Conservation (phyloP, 2,797 vertebrate genomes). For the Clarias fuscus region DNA sequence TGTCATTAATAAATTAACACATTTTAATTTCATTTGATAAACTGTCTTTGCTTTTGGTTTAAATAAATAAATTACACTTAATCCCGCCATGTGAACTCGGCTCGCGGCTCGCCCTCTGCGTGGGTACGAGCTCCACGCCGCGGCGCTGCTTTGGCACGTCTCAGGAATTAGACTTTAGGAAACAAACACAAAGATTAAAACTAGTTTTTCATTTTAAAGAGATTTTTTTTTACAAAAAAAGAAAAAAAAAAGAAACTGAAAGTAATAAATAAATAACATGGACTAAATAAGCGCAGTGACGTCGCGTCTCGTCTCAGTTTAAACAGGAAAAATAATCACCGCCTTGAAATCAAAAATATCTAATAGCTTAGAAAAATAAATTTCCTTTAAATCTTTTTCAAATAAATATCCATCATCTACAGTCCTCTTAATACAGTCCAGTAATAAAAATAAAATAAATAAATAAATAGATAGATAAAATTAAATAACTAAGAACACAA, state of each 20-base stretch:
- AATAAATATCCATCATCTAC: slow-evolving; percentile 65
- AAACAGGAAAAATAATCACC: slow-evolving; percentile 30
- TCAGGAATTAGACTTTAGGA: neutral
- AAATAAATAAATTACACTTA: neutral
- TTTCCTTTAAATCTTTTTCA: slow-evolving; percentile 64
- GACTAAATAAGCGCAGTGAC: neutral
- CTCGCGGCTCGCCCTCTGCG: neutral
- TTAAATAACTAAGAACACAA: neutral
- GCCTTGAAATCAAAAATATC: slow-evolving; percentile 62
- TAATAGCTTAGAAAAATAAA: slow-evolving; percentile 74
- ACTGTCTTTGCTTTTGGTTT: neutral
- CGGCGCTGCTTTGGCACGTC: neutral
- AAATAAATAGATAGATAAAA: neutral
- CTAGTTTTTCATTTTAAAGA: neutral
- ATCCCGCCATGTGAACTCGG: neutral
- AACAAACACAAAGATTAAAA: neutral
- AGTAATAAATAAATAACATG: neutral
- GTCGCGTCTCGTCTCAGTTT: neutral
- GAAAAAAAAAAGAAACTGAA: neutral
- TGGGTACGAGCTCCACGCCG: neutral
- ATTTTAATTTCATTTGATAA: neutral
- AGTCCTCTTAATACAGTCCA: slow-evolving; percentile 57
- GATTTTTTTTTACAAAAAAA: neutral
- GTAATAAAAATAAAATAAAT: slow-evolving; percentile 39
- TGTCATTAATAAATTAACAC: neutral